Base-by-base conservation (phyloP, 2,797 vertebrate genomes). In the Gymnodraco acuticeps region DNA sequence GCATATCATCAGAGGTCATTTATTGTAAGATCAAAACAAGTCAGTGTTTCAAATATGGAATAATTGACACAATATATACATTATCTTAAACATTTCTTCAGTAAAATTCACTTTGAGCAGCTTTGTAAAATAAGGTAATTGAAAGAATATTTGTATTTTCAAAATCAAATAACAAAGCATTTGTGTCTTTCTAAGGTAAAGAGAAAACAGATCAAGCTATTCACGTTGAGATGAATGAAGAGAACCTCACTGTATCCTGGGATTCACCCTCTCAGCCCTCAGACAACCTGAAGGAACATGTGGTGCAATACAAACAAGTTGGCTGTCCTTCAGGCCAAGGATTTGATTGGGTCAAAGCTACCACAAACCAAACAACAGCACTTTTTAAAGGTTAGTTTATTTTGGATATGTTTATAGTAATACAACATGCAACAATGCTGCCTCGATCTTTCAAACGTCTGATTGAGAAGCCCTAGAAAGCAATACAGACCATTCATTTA, bases 301-400 rank as follows among this genome's bases (percentile, higher is more conserved):
- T 96, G 41, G 86, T 95, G 23, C 93, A 95, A 64, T 87, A 90
- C 69, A 92, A 93, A 82, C 48, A 85, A 61, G 70, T 50, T n/a
- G 89, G 80, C 45, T 2, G 33, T 73, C 47, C 45, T n/a, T n/a
- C 23, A 7, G 69, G 58, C 16, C 31, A 48, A 50, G 75, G 75
- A 41, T 91, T 94, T 71, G 83, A 93, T 69, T 96, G 95, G 95
- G 60, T 93, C 45, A 94, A 81, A 88, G 88, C 94, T 10, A 58
- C 85, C 13, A 70, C 77, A 54, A 90, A 4, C 16, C 69, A 78
- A 19, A 87, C 20, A 12, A 0, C 59, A 8, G 80, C 41, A 15
- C 54, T 41, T 53, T 73, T 95, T 20, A 77, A 72, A 92, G 94
- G 95, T 95, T 8, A 42, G 89, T 88, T 14, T 77, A 3, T 59